Evolutionary conservation across 2,113 vertebrate genomes (phyloP), one percentile per base, ranked within the genome.

Genomic region (Phylloscopus whistleri): DNA sequence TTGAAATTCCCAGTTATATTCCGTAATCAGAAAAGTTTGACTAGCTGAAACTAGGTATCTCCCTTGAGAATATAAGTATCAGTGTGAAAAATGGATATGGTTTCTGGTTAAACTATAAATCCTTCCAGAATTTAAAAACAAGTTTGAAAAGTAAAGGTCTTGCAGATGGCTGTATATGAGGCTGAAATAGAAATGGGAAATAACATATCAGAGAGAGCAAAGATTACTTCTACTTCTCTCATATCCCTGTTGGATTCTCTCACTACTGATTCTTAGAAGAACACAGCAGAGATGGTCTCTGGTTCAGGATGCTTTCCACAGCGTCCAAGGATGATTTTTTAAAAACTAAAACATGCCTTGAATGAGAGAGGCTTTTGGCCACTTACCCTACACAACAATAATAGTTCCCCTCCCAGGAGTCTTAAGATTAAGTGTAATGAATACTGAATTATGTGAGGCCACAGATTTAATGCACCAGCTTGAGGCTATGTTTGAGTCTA

Each of bases 41-140:
- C 77, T 74, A 78, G 48, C 27, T 72, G 64, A 84, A 92, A 78
- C 27, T 33, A 41, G 3, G 14, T 89, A 89, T 63, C 30, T 77
- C 77, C 19, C 21, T 66, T 59, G 52, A 81, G 48, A 86, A 64
- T 81, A 11, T 35, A 73, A 74, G 6, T 48, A 80, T 27, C 27
- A n/a, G 27, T 33, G 20, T 78, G 63, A 91, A 86, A 84, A 87
- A 63, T 62, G 28, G 28, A 43, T 70, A 63, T 51, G 11, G 18
- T 94, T 96, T 89, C 84, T 84, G 9, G 30, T 77, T 37, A 91
- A 95, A 94, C 69, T 59, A 10, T 31, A 73, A 83, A n/a, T 88
- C 51, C 18, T 48, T 56, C 23, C 22, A 81, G 48, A 84, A 78
- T 56, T 80, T 49, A 62, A 77, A 83, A 89, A 28, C 4, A 51